Evolutionary conservation across 2,888 invertebrate genomes (phyloP), one percentile per base, ranked within the genome.

Genomic region (Rhabditoides inermis): DNA sequence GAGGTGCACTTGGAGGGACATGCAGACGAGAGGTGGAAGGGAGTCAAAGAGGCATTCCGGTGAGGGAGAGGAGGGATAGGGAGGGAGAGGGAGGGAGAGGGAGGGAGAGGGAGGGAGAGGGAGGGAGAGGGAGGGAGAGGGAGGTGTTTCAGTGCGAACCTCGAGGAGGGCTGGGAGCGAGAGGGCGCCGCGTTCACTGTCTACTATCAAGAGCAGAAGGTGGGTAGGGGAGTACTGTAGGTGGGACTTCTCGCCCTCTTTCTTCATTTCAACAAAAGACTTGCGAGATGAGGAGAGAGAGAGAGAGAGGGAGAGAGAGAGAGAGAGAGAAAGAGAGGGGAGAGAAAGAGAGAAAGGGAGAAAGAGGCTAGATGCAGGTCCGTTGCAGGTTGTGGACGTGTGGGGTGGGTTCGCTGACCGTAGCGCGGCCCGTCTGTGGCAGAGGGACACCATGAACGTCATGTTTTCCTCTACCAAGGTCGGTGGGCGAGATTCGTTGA

Each of bases 371-470:
- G 32, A 32, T 15, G 15, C 32, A 32, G 15, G 32, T 32, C 15
- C 32, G 3, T 18, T 26, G 49, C 61, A 70, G 23, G 77, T 78
- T 15, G 77, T 78, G 4, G 77, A 79, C 57, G 45, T 79, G n/a
- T 79, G 78, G 78, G 79, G 79, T 48, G 79, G 80, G 5, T 77
- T 75, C 57, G 76, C 77, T 1, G 72, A 72, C 41, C 37, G 48
- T 25, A 60, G 61, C 48, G 51, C 59, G 22, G 54, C 56, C 28
- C 46, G 69, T 23, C 48, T 53, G 25, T 72, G 72, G 72, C 58
- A 51, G n/a, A 45, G 58, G 25, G 58, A 71, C 56, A 71, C 71
- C 5, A 49, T 69, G 46, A 62, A 50, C n/a, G 49, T 70, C 27
- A 66, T 63, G 2, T 69, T 69, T 46, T 66, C 66, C 0, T 64